Evolutionary conservation across 92 coral and sea anemone genomes (phyloP), one percentile per base, ranked within the genome.

Genomic region (Diadumene lineata): DNA sequence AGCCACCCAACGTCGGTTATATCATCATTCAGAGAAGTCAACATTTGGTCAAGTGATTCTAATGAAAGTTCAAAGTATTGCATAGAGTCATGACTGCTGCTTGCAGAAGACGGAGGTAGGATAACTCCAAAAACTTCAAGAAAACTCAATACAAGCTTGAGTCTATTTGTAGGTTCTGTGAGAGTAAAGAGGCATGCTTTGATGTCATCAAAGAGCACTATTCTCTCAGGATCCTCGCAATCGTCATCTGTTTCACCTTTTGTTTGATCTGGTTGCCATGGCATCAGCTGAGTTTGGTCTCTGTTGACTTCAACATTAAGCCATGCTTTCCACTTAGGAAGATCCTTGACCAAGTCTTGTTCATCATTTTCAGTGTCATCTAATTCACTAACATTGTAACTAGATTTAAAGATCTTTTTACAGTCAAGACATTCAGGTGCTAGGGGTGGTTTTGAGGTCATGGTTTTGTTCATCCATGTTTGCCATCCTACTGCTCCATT

Each of bases 181-280:
- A 96, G 76, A 32, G 64, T 92, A 68, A 96, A 88, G 75, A 96
- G 82, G 51, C 75, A 68, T 32, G 85, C 79, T 27, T 87, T 92
- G 69, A 92, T 60, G 71, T 96, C 99, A 25, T 96, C 97, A 70
- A 96, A 96, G 64, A 96, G 73, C 10, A 96, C 93, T 64, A 96
- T 85, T 73, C 97, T 92, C 60, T 96, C 99, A 22, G 99, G 97
- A 69, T 96, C 99, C 62, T 96, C 98, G 56, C 92, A 87, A 66
- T 93, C 96, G n/a, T 89, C 92, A 46, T 89, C 96, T 51, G 94
- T 84, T 66, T 94, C 92, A 17, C 79, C 92, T 26, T 71, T 81
- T 69, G 70, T 79, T 55, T 57, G 80, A 27, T 84, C 81, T 75
- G 99, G 97, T 86, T 82, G 91, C 97, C 97, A 92, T 78, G 97